phyloP scores from a whole-genome alignment of 2,888 invertebrate species.

The Aphodius sticticus region DNA sequence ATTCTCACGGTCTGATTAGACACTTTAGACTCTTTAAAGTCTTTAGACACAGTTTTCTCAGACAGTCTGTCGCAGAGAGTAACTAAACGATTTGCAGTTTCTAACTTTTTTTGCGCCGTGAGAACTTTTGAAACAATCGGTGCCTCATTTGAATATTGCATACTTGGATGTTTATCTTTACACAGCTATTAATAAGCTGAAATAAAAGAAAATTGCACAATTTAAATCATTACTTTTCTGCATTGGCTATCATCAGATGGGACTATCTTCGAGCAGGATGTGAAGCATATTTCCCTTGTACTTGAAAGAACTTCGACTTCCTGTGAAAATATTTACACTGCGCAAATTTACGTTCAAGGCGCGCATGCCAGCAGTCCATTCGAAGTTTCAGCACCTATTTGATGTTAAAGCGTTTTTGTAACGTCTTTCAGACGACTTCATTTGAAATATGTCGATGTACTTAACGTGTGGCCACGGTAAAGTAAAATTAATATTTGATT shows the following conservation, averaged over 20 bases:
- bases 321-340: not conserved
- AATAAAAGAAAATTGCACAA: not conserved
- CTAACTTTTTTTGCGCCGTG: not conserved
- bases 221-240: not conserved
- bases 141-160: not conserved
- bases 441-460: not conserved
- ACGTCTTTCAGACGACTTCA: not conserved
- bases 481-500: not conserved
- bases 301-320: not conserved
- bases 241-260: too few relatives aligned
- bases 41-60: not conserved
- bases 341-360: not conserved
- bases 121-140: not conserved
- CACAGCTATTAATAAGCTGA: too few relatives aligned
- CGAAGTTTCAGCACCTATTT: not conserved
- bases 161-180: too few relatives aligned
- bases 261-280: not conserved
- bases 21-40: not conserved
- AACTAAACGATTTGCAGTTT: not conserved
- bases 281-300: not conserved
- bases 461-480: not conserved
- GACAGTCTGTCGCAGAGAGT: not conserved
- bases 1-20: not conserved
- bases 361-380: not conserved
- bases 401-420: not conserved